Percentiles rank a stretch among this genome's conserved stretches.
These are phyloP conservation scores for Carposina sasakii DNA, from an alignment of 1,140 invertebrate genomes.

Conservation along the genomic window DNA sequence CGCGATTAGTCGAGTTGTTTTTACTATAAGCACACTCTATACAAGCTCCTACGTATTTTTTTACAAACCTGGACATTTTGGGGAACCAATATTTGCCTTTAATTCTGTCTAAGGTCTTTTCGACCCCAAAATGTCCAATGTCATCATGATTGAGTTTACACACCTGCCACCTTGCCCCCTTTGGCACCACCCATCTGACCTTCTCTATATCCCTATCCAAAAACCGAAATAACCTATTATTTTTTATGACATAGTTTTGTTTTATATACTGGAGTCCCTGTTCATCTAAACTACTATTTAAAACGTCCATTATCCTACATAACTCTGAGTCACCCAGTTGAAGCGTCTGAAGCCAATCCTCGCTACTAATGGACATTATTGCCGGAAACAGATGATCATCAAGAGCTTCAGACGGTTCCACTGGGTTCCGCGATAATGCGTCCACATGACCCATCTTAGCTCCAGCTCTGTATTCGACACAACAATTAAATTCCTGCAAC, in stretches of 20 bases:
- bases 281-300: constrained; percentile 23
- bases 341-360: constrained; percentile 23
- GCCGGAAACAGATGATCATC: background rate
- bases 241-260: constrained; percentile 24
- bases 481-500: constrained; percentile 36
- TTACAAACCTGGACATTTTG: constrained; percentile 22
- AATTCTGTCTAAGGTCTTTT: constrained; percentile 27
- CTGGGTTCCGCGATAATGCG: constrained; percentile 34
- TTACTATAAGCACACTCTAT: constrained; percentile 32
- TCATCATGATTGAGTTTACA: constrained; percentile 28
- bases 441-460: constrained; percentile 45
- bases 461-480: constrained; percentile 38
- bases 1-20: constrained; percentile 10
- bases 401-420: background rate
- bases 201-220: constrained; percentile 1
- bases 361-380: constrained; percentile 12
- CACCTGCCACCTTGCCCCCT: constrained; percentile 19
- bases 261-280: constrained; percentile 17
- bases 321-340: constrained; percentile 14
- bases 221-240: constrained; percentile 13
- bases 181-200: constrained; percentile 21
- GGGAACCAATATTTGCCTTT: constrained; percentile 29
- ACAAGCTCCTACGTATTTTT: constrained; percentile 29
- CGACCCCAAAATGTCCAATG: constrained; percentile 22
- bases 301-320: constrained; percentile 13